A percentile compares a stretch with the other conserved stretches of the same genome.
These are phyloP conservation scores for Hedychridium roseum DNA, from an alignment of 2,888 invertebrate species.

Conservation along the genomic window DNA sequence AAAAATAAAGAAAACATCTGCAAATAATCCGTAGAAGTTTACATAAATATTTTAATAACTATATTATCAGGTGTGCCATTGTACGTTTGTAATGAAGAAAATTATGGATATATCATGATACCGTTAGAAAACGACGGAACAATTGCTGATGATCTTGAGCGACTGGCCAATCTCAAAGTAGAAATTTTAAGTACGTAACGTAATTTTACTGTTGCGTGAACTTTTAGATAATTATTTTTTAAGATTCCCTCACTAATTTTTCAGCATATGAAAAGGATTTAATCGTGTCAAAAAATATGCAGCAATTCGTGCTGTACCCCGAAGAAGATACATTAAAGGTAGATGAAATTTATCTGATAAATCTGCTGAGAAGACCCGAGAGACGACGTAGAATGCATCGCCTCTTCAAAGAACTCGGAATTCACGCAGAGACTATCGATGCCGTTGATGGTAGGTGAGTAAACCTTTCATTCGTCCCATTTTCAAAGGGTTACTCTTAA, in stretches of 20 bases:
- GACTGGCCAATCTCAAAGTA: constrained; percentile 78
- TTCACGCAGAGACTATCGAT: constrained; percentile 77
- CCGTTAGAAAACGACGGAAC: constrained; percentile 79
- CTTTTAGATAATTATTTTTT: constrained; percentile 3
- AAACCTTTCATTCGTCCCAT: too few relatives aligned
- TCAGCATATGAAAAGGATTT: constrained; percentile 40
- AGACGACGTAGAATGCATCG: constrained; percentile 80
- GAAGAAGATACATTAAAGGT: constrained; percentile 73
- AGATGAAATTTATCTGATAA: constrained; percentile 90
- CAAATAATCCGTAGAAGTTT: background rate
- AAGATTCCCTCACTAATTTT: background rate
- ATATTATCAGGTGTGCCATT: constrained; percentile 67
- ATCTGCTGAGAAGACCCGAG: constrained; percentile 83
- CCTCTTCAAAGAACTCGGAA: constrained; percentile 82
- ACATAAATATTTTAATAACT: constrained; percentile 5
- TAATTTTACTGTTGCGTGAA: constrained; percentile 55
- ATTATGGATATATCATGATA: constrained; percentile 83
- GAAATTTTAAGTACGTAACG: constrained; percentile 73
- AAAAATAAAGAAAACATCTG: background rate
- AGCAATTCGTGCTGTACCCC: constrained; percentile 57
- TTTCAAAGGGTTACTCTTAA: background rate
- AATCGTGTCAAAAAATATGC: constrained; percentile 48
- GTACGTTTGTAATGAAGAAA: constrained; percentile 80
- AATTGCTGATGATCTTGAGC: constrained; percentile 73
- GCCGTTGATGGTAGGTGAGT: constrained; percentile 91